Evolutionary conservation across 1,140 invertebrate species (phyloP), one percentile per base, ranked within the genome.

Genomic region (Maniola jurtina): DNA sequence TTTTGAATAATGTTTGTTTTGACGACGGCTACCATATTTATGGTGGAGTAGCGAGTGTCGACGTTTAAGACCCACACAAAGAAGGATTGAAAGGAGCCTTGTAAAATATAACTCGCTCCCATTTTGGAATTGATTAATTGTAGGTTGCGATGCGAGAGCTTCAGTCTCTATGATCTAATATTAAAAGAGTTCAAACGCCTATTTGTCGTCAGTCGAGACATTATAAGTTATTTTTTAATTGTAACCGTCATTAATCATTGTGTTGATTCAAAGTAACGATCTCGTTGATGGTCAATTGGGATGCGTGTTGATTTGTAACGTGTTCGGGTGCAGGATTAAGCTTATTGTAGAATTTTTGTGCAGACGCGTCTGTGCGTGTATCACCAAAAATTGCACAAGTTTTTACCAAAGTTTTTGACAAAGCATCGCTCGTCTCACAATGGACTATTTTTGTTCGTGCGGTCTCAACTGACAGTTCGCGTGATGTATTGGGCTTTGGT

Each of bases 401-500:
- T 88, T 88, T 89, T 86, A 75, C 76, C 64, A 75, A 90, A 89
- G 76, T 85, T 86, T 79, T 68, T 73, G 72, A 86, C 85, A 89
- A 87, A 88, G 79, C 78, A 55, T 66, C 47, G 75, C 68, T 70
- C 72, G 69, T 81, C 71, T 77, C 78, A 90, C 88, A 90, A 90
- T 89, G 74, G 81, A 79, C 75, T 90, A 90, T 90, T 90, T 90
- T 87, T 87, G 86, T 87, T 86, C 81, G 80, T 90, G 86, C 84
- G 86, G 88, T 88, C 79, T 80, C 77, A 59, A 81, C 86, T 89
- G 88, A 87, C 88, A 90, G 85, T 83, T 86, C 77, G 79, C 83
- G 84, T 90, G 88, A 90, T 89, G 88, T 90, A 90, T 90, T 90
- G 79, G 83, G 67, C 77, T 76, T 63, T 73, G 77, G 77, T 71